A percentile compares a stretch with the other conserved stretches of the same genome.
Conservation (phyloP, 2,113 vertebrate genomes). For the Rhagologus leucostigma region DNA sequence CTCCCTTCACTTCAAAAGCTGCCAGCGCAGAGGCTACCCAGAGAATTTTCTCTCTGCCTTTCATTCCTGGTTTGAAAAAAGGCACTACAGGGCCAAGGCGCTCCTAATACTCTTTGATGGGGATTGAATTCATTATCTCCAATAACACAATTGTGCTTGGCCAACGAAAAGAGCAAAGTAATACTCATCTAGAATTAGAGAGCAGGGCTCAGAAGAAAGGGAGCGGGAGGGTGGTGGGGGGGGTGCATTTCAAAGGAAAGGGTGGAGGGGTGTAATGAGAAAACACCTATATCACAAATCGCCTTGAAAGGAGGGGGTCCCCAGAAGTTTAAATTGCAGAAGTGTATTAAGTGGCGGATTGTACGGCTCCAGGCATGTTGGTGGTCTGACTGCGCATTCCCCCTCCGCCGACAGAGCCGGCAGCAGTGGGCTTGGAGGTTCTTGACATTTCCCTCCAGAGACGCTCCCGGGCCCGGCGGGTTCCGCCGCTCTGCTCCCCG, state of each 20-base stretch:
- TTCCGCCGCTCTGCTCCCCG: not conserved
- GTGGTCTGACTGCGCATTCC: constrained; percentile 51
- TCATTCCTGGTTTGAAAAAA: constrained; percentile 83
- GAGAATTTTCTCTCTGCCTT: constrained; percentile 83
- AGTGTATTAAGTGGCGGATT: constrained; percentile 64
- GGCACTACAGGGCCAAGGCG: constrained; percentile 84
- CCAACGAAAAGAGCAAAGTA: constrained; percentile 98
- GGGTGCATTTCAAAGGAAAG: constrained; percentile 56
- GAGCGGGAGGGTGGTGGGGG: constrained; percentile 67
- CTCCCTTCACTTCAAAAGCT: constrained; percentile 88
- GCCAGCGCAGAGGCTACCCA: constrained; percentile 80
- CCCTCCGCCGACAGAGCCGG: not conserved
- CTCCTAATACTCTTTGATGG: constrained; percentile 97
- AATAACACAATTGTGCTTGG: constrained; percentile 96
- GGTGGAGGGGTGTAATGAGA: not conserved
- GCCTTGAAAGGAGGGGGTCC: constrained; percentile 43
- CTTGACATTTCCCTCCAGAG: not conserved
- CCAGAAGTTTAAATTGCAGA: constrained; percentile 46
- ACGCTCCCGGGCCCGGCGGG: not conserved
- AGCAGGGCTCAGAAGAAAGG: constrained; percentile 71
- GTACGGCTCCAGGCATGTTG: constrained; percentile 34
- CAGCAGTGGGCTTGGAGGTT: not conserved
- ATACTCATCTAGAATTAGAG: constrained; percentile 81
- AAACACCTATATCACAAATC: constrained; percentile 68
- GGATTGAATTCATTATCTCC: constrained; percentile 99